Evolutionary conservation across 1,140 invertebrate genomes (phyloP), one percentile per base, ranked within the genome.

Genomic region (Helicoverpa armigera): DNA sequence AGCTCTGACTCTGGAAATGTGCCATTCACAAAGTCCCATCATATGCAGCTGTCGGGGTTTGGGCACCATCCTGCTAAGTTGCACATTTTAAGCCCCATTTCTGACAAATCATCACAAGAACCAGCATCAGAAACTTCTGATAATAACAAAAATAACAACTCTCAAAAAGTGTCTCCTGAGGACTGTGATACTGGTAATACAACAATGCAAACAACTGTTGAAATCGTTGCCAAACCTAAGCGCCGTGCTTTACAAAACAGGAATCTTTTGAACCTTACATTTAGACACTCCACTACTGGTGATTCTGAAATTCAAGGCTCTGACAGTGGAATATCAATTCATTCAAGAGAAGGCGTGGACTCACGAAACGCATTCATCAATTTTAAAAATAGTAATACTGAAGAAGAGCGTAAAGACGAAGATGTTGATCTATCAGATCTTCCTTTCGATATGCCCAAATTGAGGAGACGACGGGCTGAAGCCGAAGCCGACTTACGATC

Each of bases 361-460:
- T 96, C 96, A 9, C 89, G 95, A 72, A 96, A 96, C 83, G 95
- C 95, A 51, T 96, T 96, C 53, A 95, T 97, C 61, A 96, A 96
- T 84, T 94, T 96, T 82, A 92, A 96, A 65, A 96, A 96, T 83
- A 96, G 96, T 83, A 90, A 90, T 77, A 95, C 93, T 61, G 91
- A 93, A 54, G 93, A 94, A 18, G 92, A 95, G 83, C 90, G 87
- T 43, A 94, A 92, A 81, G 86, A 94, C 63, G 87, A 92, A 16
- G 91, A 96, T 63, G 94, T 95, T 16, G 97, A 97, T 85, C 95
- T 98, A 43, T 96, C 96, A 18, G 97, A 98, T 94, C 95, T 98
- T 78, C 98, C 98, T 0, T 98, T 98, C 86, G 98, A 98, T 84
- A 98, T 98, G 97, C 98, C 98, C n/a, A 98, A 98, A 90, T 91